These are phyloP conservation scores for Atta colombica DNA, from an alignment of 1,140 invertebrate genomes.

Conservation along the genomic window DNA sequence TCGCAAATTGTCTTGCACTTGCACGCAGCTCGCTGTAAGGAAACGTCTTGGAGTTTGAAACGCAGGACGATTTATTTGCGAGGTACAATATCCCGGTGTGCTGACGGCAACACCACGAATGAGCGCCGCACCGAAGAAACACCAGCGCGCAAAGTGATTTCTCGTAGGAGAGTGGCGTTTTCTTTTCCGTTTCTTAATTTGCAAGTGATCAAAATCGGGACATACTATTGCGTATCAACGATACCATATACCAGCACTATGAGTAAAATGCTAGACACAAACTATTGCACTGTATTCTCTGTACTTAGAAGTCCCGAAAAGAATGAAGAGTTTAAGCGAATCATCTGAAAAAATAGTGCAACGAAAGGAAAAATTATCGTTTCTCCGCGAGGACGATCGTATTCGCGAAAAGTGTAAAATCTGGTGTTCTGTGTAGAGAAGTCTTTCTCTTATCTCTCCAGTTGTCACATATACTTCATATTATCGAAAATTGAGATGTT, in stretches of 20 bases:
- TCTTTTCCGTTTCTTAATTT: conserved; percentile 79
- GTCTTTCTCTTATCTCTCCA: neutral
- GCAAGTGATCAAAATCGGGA: neutral
- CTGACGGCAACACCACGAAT: conserved; percentile 38
- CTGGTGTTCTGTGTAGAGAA: neutral
- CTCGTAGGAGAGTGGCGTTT: conserved; percentile 74
- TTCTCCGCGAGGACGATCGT: conserved; percentile 48
- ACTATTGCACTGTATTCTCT: conserved; percentile 82
- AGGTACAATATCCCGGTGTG: neutral
- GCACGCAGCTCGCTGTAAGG: conserved; percentile 5
- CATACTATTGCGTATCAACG: neutral
- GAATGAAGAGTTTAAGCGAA: conserved; percentile 81
- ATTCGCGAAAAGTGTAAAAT: conserved; percentile 12
- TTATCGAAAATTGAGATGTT: conserved; percentile 23
- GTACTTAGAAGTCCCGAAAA: conserved; percentile 85
- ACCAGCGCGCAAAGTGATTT: conserved; percentile 74
- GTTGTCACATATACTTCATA: neutral
- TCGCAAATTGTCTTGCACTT: conserved; percentile 30
- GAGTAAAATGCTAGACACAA: conserved; percentile 82
- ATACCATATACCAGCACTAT: conserved; percentile 68
- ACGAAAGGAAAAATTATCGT: neutral
- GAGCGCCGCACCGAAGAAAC: conserved; percentile 63
- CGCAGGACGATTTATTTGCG: neutral
- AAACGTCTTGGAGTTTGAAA: neutral
- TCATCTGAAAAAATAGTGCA: conserved; percentile 74